These are phyloP conservation scores for Rhinoraja longicauda DNA, from an alignment of 2,797 vertebrate genomes.

Conservation along the genomic window DNA sequence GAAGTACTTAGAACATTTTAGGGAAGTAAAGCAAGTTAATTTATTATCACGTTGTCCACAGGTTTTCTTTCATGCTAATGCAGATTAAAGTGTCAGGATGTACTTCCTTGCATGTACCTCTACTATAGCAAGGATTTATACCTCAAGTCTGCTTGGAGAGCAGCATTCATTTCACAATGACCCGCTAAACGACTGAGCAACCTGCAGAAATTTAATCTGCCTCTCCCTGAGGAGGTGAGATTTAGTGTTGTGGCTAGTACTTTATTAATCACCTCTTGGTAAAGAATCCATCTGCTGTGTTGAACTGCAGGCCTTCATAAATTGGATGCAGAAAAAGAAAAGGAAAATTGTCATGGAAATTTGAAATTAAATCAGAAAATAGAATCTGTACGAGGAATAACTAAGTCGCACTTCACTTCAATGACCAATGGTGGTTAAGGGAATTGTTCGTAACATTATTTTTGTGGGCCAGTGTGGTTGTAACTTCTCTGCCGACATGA, in stretches of 20 bases:
- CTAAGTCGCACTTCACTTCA: too few relatives aligned
- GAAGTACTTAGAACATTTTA: too few relatives aligned
- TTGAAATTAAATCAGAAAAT: background rate
- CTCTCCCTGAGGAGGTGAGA: background rate
- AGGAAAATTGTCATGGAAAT: background rate
- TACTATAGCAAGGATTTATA: background rate
- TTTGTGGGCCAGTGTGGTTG: too few relatives aligned
- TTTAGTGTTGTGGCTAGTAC: background rate
- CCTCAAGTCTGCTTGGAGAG: background rate
- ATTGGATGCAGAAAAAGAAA: background rate
- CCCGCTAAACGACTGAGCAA: background rate
- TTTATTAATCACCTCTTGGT: background rate
- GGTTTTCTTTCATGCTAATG: background rate
- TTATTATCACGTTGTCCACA: background rate
- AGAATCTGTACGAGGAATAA: background rate
- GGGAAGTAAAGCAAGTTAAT: background rate
- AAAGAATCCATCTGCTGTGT: background rate
- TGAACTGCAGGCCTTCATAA: background rate
- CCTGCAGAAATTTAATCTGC: background rate
- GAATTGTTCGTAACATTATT: too few relatives aligned
- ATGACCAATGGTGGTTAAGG: too few relatives aligned
- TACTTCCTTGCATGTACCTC: background rate
- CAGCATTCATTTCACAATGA: background rate
- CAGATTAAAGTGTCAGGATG: background rate
- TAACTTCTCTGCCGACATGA: too few relatives aligned